Evolutionary conservation across 2,797 vertebrate species (phyloP), one percentile per base, ranked within the genome.

Genomic region (Yasuhikotakia modesta): DNA sequence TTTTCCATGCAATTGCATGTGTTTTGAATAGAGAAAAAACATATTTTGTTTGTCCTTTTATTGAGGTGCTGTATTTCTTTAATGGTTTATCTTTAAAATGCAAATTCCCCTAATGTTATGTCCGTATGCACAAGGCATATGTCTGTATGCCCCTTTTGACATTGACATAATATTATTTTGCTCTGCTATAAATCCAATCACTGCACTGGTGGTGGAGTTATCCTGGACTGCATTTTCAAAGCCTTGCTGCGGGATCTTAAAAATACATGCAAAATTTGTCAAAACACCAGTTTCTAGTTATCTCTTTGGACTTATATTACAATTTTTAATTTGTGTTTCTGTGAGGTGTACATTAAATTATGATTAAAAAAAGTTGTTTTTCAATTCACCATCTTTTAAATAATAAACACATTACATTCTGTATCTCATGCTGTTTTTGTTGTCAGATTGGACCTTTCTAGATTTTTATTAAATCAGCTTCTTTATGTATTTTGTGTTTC

Each of bases 401-500:
- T 27, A 27, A 27, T 27, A 27, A 4, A 48, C 46, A 17, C 16
- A 4, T 48, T 17, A 48, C 17, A 48, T 17, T 16, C 46, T 4
- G 5, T 63, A 12, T 68, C 1, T 48, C 22, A 13, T 63, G 7
- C 1, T 35, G 7, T 27, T 63, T 63, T 27, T 52, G 27, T 50
- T 35, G 27, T 65, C 4, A 10, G 30, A 52, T 32, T n/a, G 16
- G n/a, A 13, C 27, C 45, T 7, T 50, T 1, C 24, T n/a, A 7
- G 48, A 50, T 22, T 68, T 21, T 58, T 1, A 32, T 48, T 13
- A 5, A 67, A 22, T 17, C 22, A 48, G 14, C 14, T 24, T 2
- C 50, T 83, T 78, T 79, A 22, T 82, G 8, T 19, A 22, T 85
- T 22, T 78, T 16, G n/a, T n/a, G n/a, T 87, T 91, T 76, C 76